phyloP scores from a whole-genome alignment of 2,888 invertebrate genomes.

The Esperia sulphurella region DNA sequence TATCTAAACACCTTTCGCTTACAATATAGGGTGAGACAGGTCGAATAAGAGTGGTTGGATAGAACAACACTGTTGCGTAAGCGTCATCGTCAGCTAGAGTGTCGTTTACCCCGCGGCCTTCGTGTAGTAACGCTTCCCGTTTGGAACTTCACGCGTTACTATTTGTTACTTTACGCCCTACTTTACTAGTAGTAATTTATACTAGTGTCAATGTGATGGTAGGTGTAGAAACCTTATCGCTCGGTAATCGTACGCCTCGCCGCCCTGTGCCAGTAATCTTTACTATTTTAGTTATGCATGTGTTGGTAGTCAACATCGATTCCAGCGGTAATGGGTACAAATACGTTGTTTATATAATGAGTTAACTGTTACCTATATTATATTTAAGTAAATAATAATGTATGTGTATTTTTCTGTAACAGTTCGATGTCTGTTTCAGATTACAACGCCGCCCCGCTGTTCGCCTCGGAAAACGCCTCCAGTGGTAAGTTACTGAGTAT shows the following conservation, averaged over 20 bases:
- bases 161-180: constrained; percentile 21
- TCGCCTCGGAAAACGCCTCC: constrained; percentile 79
- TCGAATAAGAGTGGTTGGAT: constrained; percentile 29
- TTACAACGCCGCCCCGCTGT: constrained; percentile 79
- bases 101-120: constrained; percentile 74
- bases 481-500: constrained; percentile 54
- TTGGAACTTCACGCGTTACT: constrained; percentile 27
- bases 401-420: not conserved
- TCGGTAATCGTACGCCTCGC: constrained; percentile 3
- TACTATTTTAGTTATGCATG: constrained; percentile 11
- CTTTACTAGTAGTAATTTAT: constrained; percentile 14
- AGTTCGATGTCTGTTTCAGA: constrained; percentile 35
- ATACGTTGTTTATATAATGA: not conserved
- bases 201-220: constrained; percentile 2
- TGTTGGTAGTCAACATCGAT: not conserved
- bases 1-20: not conserved
- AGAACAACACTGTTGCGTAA: constrained; percentile 51
- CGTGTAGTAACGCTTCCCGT: constrained; percentile 47
- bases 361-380: not conserved
- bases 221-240: constrained; percentile 7
- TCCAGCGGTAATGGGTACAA: not conserved
- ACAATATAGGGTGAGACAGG: constrained; percentile 3
- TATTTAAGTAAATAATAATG: not conserved
- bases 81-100: constrained; percentile 29
- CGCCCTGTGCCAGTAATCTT: constrained; percentile 17